phyloP scores from a whole-genome alignment of 2,797 vertebrate genomes.

The Pseudocheirus occidentalis region DNA sequence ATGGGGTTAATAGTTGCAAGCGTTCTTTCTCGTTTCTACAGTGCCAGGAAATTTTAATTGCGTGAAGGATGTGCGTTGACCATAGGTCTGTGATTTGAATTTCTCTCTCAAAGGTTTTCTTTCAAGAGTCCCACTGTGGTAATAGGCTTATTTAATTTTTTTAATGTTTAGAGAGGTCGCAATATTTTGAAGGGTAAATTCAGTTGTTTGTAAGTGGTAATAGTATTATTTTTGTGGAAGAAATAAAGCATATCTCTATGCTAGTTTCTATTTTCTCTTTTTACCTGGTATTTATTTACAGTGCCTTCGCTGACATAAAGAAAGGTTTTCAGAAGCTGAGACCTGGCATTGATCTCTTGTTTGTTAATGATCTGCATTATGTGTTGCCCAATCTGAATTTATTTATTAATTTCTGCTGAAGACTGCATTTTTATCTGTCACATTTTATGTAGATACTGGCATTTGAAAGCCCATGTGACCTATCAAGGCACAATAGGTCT shows the following conservation, averaged over 20 bases:
- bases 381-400: not conserved
- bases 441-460: not conserved
- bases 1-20: not conserved
- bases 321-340: not conserved
- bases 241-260: not conserved
- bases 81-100: not conserved
- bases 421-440: not conserved
- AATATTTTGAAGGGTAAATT: not conserved
- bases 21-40: not conserved
- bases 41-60: not conserved
- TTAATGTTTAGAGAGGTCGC: not conserved
- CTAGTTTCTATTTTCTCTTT: not conserved
- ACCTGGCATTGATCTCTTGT: not conserved
- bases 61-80: not conserved
- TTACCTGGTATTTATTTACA: not conserved
- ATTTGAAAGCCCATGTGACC: not conserved
- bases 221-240: constrained; percentile 5
- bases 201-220: not conserved
- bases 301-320: not conserved
- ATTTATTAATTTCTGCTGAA: not conserved
- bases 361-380: not conserved
- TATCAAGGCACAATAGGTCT: not conserved
- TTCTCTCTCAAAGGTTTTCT: not conserved
- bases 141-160: not conserved
- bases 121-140: not conserved